Conservation (phyloP, 1,140 invertebrate genomes). For the Orussus abietinus region DNA sequence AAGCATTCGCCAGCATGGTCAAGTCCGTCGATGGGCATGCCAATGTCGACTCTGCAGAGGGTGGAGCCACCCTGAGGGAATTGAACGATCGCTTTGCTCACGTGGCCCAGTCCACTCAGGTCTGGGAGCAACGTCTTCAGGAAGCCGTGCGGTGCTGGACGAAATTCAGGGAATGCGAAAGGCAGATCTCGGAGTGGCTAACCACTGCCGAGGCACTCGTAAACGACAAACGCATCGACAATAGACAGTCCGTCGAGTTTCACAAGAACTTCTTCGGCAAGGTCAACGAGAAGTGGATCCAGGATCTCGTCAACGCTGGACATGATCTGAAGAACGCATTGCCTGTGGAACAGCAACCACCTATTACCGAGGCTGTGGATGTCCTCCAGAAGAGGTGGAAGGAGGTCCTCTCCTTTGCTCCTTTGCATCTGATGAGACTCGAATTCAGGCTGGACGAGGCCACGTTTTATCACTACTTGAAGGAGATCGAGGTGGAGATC, state of each 20-base stretch:
- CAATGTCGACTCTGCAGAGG: conserved; percentile 68
- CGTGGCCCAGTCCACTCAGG: conserved; percentile 67
- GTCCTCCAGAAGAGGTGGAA: conserved; percentile 73
- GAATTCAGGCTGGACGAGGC: conserved; percentile 86
- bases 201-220: conserved; percentile 77
- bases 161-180: conserved; percentile 76
- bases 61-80: conserved; percentile 67
- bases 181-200: conserved; percentile 80
- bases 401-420: conserved; percentile 72
- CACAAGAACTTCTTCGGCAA: conserved; percentile 82
- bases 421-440: conserved; percentile 80
- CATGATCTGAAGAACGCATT: conserved; percentile 73
- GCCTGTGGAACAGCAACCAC: conserved; percentile 62
- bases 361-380: conserved; percentile 68
- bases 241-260: conserved; percentile 73
- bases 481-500: conserved; percentile 88
- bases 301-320: conserved; percentile 74
- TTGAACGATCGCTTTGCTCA: conserved; percentile 79
- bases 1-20: conserved; percentile 85
- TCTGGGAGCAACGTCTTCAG: conserved; percentile 76
- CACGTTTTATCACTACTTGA: conserved; percentile 77
- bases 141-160: conserved; percentile 80
- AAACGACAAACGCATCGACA: conserved; percentile 76
- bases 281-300: conserved; percentile 77
- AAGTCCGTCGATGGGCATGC: conserved; percentile 68